Base-by-base conservation (phyloP, 2,797 vertebrate genomes). In the Argyrosomus regius region DNA sequence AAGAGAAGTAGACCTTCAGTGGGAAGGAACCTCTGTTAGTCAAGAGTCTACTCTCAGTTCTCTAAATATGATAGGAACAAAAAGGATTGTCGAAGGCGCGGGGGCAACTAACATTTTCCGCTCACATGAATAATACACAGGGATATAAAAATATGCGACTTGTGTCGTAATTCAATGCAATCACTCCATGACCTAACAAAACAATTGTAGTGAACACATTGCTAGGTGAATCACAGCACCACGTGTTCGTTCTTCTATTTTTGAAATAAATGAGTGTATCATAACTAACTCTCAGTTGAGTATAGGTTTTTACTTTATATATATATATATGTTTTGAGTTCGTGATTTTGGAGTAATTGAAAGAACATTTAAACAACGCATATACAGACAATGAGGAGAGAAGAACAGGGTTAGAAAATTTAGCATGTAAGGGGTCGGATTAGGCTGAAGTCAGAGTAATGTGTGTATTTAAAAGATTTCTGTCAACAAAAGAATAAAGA, bases 41-140 rank as follows among this genome's bases (percentile, higher is more conserved):
- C 84, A 90, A 88, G 54, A 75, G 58, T 82, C 65, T 83, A 41
- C 52, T 92, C 79, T 93, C 87, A 89, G 72, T 94, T 92, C 92
- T 71, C 67, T 28, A 4, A 72, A 58, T 10, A 24, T 5, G 0
- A 28, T 17, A 45, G 39, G 71, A 52, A 45, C 8, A 39, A 9
- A 39, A 39, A 22, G 1, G 3, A 1, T 2, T 6, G 31, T 59
- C 75, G 71, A 17, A 57, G 64, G 81, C 60, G 69, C 77, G 78
- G 50, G 63, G 63, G 14, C 48, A 73, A 67, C 53, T 17, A 1
- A 11, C 24, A 18, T 24, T 43, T 79, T 77, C 64, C 24, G 0
- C 13, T 45, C 22, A 31, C 22, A 9, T 73, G 57, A 72, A 28
- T 14, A 54, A 14, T 28, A 8, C 53, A 66, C 4, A 54, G 28